Evolutionary conservation across 2,888 invertebrate genomes (phyloP).

Genomic region (Allolobophora icterica): DNA sequence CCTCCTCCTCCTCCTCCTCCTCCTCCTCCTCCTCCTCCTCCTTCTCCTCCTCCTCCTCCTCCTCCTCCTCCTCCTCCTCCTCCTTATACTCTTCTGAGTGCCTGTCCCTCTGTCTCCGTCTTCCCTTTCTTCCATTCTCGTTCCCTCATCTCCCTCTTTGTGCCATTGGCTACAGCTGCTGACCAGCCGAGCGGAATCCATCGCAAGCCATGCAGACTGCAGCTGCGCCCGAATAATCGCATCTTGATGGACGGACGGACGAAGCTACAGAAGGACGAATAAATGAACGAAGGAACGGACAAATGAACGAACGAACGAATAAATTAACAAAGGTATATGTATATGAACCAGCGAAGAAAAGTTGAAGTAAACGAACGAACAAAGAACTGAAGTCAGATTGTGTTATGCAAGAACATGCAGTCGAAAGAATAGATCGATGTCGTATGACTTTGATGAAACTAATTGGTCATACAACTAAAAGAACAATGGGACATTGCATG

Average conservation of each 20-base stretch:
- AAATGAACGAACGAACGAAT: too few relatives aligned
- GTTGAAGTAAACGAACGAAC: background rate
- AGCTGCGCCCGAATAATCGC: background rate
- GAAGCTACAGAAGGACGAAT: background rate
- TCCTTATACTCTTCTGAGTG: constrained; percentile 72
- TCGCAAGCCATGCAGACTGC: background rate
- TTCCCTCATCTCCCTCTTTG: background rate
- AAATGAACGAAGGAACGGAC: background rate
- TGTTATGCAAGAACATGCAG: background rate
- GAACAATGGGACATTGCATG: too few relatives aligned
- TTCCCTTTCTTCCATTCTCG: background rate
- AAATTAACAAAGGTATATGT: too few relatives aligned
- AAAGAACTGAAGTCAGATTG: background rate
- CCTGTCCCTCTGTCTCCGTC: background rate
- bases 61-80: constrained; percentile 50
- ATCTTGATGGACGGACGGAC: background rate
- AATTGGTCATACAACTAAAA: background rate
- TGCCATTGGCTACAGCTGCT: background rate
- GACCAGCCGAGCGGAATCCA: background rate
- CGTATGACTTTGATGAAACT: background rate
- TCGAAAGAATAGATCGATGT: background rate
- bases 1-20: background rate
- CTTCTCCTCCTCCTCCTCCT: background rate
- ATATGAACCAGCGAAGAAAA: background rate
- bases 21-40: background rate